These are phyloP conservation scores for Kuschelorhynchus macadamiae DNA, from an alignment of 2,888 invertebrate species.

Conservation along the genomic window DNA sequence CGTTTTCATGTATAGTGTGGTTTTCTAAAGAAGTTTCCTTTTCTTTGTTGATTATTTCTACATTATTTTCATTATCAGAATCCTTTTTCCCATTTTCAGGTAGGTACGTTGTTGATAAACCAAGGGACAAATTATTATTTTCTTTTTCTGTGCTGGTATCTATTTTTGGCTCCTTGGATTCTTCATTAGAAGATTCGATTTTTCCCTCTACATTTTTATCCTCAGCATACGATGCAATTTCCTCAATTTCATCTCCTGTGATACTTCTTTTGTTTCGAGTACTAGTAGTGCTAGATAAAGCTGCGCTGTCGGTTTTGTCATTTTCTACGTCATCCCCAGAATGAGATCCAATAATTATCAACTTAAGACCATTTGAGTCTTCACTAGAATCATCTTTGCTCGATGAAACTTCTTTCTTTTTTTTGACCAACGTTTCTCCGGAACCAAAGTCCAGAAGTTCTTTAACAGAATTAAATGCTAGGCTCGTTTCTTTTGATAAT, in stretches of 20 bases:
- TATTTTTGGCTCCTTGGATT: neutral
- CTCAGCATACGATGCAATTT: neutral
- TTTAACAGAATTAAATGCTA: constrained; percentile 34
- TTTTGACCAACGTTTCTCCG: neutral
- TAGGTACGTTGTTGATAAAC: too few relatives aligned
- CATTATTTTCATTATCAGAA: too few relatives aligned
- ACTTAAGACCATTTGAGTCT: constrained; percentile 6
- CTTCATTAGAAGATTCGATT: neutral
- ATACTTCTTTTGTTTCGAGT: neutral
- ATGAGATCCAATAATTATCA: constrained; percentile 15
- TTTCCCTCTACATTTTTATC: too few relatives aligned
- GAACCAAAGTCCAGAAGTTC: constrained; percentile 34
- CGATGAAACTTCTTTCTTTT: neutral
- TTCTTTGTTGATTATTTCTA: too few relatives aligned
- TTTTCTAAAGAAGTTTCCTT: too few relatives aligned
- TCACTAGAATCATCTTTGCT: constrained; percentile 3
- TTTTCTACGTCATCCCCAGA: neutral
- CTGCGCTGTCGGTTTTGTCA: neutral
- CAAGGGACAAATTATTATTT: too few relatives aligned
- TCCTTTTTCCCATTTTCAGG: too few relatives aligned
- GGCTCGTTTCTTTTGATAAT: neutral
- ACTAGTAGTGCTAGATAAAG: neutral
- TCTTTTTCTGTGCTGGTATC: too few relatives aligned
- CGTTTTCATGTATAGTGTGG: too few relatives aligned
- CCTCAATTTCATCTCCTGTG: constrained; percentile 16